Evolutionary conservation across 2,888 invertebrate genomes (phyloP), one percentile per base, ranked within the genome.

Genomic region (Polyploca ridens): DNA sequence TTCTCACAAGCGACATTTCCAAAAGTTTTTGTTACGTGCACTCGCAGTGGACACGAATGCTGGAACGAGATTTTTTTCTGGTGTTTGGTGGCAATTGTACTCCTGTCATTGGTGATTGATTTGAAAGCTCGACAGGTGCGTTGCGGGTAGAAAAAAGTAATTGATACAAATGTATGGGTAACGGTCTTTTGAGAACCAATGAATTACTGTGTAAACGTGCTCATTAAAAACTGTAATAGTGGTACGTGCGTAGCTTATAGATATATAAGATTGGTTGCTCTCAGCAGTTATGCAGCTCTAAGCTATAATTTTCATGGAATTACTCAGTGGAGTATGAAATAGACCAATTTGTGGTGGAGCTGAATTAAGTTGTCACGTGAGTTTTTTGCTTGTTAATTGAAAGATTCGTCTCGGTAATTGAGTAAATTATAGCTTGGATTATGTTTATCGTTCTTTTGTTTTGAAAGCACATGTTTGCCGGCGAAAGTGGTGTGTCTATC

Each of bases 71-170:
- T 57, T 71, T 76, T 82, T 81, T 74, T 74, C 71, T 71, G 68
- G 69, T 67, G 69, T 70, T 70, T 65, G 65, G 62, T 68, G 66
- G 62, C 71, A 61, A 69, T 70, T 59, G 66, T 69, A 64, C 65
- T 58, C 35, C 65, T 67, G 71, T 54, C 58, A 54, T 44, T 46
- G 58, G 57, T 68, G 74, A 77, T 75, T 73, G 75, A 77, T 76
- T 77, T 69, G 66, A 68, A 67, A 70, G 66, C 57, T 60, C 66
- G 78, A 74, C 84, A 85, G 83, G 81, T 86, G 84, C 70, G 46
- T 65, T 67, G 69, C 74, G 73, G 72, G 71, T 14, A 49, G 0
- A 78, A 69, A 27, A 41, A 66, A 64, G 69, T 79, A 77, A 81
- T 78, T 78, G 77, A 69, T 70, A 71, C 66, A 66, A 73, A 75